These are phyloP conservation scores for Menura novaehollandiae DNA, from an alignment of 2,113 vertebrate species.

Conservation along the genomic window DNA sequence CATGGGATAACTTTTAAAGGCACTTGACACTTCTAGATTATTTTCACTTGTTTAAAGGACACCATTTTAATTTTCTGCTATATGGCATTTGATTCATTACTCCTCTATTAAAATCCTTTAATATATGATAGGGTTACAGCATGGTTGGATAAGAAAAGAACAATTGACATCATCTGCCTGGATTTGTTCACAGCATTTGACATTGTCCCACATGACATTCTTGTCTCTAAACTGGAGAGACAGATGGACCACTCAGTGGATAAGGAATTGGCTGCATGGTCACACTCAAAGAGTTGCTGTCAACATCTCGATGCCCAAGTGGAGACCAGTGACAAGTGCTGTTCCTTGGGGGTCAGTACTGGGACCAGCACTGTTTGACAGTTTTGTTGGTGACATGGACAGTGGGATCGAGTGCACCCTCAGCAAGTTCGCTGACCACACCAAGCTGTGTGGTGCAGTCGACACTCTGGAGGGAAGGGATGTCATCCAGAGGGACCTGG, in stretches of 20 bases:
- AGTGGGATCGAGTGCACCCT: accelerated
- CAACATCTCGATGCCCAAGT: background rate
- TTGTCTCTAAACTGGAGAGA: background rate
- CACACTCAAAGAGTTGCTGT: background rate
- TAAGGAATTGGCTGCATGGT: background rate
- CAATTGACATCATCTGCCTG: background rate
- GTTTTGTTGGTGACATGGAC: background rate
- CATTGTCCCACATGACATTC: too few relatives aligned
- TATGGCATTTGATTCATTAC: background rate
- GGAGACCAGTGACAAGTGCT: background rate
- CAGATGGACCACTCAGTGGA: background rate
- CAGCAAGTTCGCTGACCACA: background rate
- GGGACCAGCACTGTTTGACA: background rate
- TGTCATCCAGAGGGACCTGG: background rate
- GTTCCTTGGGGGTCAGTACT: accelerated
- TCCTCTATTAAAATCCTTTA: background rate
- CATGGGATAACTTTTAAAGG: background rate
- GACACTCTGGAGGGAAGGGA: background rate
- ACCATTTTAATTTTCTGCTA: background rate
- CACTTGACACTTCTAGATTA: background rate
- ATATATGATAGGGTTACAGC: background rate
- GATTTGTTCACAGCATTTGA: background rate
- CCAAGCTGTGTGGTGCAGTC: background rate
- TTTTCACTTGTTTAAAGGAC: background rate
- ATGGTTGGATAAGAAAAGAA: background rate